Evolutionary conservation across 2,888 invertebrate species (phyloP), one percentile per base, ranked within the genome.

Genomic region (Bombylius discolor): DNA sequence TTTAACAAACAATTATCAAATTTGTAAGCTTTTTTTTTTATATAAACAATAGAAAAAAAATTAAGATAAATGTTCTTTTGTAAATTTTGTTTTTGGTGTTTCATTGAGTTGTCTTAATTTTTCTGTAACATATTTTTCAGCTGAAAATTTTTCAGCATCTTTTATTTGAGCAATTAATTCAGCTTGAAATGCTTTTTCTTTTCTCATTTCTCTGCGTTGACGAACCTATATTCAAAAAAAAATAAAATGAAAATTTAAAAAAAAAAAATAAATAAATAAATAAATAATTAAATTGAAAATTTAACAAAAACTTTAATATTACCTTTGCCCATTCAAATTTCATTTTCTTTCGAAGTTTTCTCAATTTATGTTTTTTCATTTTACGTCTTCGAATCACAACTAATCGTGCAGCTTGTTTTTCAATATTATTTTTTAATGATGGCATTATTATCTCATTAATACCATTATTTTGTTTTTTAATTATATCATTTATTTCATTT

Each of bases 351-450:
- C 87, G 78, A 55, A 89, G 74, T 72, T 93, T 93, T 69, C 75
- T 84, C 49, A 87, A 75, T 69, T 91, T 87, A 67, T 93, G 93
- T 64, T 85, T 89, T 71, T 85, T 89, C 89, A 94, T 92, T 74
- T 92, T 93, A 54, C 81, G 81, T 52, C 83, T 77, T 51, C 92
- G 78, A 44, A 91, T 89, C 0, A 87, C 83, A 61, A 91, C 84
- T 57, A 91, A 71, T 53, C 86, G 76, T 0, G 79, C 81, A 0
- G 90, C 89, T 65, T 83, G 81, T 66, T 85, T 87, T 66, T 84
- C 83, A 51, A 78, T 76, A 46, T 63, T 66, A 39, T 4, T 11
- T 11, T 8, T 11, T 36, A 9, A 36, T n/a, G 54, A 7, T 11
- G 55, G 47, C 33, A 47, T 36, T 39, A 47, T 47, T n/a, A 39